Conservation (phyloP, 2,797 vertebrate genomes). For the Naso thynnoides region DNA sequence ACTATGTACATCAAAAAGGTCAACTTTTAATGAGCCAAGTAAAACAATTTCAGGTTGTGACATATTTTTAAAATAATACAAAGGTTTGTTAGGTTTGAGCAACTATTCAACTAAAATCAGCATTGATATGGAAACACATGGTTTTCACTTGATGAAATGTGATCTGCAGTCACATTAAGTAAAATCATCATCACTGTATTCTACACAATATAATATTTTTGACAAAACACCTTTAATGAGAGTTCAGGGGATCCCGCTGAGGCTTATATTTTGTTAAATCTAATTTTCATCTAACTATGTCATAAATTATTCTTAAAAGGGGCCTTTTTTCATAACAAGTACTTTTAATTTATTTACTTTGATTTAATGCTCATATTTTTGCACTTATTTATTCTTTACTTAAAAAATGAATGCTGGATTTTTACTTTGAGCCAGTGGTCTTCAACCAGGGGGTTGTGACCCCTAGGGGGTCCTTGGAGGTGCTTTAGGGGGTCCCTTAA, state of each 20-base stretch:
- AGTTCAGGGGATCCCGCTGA: neutral
- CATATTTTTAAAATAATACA: neutral
- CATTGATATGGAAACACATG: neutral
- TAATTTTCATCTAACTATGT: neutral
- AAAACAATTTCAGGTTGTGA: neutral
- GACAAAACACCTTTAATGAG: neutral
- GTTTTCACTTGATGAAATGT: neutral
- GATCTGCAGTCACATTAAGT: neutral
- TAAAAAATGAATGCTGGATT: too few species aligned
- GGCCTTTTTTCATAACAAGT: neutral
- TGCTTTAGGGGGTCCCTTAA: too few species aligned
- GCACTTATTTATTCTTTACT: neutral
- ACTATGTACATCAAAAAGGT: neutral
- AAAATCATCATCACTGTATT: neutral
- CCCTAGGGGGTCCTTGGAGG: too few species aligned
- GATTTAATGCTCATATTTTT: neutral
- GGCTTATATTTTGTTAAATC: neutral
- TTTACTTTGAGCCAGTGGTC: too few species aligned
- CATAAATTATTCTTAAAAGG: neutral
- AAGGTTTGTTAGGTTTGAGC: neutral
- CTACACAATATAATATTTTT: neutral
- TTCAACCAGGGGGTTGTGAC: too few species aligned
- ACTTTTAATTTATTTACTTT: neutral
- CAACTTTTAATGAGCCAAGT: neutral
- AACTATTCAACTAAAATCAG: neutral